These are phyloP conservation scores for Vannuccia rotundouncinata DNA, from an alignment of 2,888 invertebrate species.

Conservation along the genomic window DNA sequence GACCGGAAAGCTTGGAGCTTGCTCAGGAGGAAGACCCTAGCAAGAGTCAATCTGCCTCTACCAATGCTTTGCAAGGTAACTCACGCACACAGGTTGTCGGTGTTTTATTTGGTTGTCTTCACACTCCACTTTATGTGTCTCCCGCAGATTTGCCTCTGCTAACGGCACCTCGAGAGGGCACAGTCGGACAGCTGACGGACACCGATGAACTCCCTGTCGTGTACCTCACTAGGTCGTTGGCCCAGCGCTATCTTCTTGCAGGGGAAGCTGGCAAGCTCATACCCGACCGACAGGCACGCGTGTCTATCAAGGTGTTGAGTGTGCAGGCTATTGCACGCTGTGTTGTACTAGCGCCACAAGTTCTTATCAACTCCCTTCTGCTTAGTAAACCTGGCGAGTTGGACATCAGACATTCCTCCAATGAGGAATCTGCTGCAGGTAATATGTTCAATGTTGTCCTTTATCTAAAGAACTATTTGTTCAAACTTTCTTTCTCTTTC, in stretches of 20 bases:
- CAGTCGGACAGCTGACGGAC: constrained; percentile 1
- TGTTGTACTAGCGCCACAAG: not conserved
- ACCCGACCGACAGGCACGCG: constrained; percentile 70
- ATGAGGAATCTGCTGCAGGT: not conserved
- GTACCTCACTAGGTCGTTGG: not conserved
- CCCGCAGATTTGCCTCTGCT: too few species aligned
- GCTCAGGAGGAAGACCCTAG: not conserved
- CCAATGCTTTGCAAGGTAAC: not conserved
- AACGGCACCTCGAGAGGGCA: not conserved
- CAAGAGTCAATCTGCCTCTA: not conserved
- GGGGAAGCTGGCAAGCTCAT: constrained; percentile 56
- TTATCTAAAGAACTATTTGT: too few species aligned
- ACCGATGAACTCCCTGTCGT: not conserved
- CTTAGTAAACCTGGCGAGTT: too few species aligned
- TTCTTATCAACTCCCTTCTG: not conserved
- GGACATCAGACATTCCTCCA: too few species aligned
- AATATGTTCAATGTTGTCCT: not conserved
- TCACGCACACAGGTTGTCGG: too few species aligned
- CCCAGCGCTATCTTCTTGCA: constrained; percentile 1
- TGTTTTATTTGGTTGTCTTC: too few species aligned
- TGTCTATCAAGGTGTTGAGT: constrained; percentile 82
- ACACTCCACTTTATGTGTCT: too few species aligned
- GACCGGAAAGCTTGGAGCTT: not conserved
- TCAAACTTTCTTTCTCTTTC: too few species aligned
- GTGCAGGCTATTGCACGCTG: constrained; percentile 52